A percentile compares a stretch with the other conserved stretches of the same genome.
Evolutionary conservation across 2,888 invertebrate species (phyloP).

Genomic region (Cryptocephalus moraei): DNA sequence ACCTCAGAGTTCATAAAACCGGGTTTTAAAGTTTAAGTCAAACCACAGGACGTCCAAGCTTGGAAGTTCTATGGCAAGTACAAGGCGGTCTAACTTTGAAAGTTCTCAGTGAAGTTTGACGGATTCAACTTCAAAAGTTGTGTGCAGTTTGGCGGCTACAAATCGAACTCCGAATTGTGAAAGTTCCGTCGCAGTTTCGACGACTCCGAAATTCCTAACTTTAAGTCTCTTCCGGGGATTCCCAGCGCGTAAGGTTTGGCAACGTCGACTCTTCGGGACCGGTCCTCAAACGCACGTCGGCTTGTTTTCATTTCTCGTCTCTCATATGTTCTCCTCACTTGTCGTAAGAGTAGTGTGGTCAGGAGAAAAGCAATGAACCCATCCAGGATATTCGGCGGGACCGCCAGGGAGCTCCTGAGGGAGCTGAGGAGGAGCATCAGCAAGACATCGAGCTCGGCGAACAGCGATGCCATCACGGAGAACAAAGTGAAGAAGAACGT

Average conservation of each 20-base stretch:
- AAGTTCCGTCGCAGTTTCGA: no score
- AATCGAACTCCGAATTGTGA: no score
- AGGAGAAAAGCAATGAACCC: constrained; percentile 16
- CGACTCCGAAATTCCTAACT: no score
- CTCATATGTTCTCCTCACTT: neutral
- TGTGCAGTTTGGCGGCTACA: no score
- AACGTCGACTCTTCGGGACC: constrained; percentile 2
- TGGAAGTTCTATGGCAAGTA: no score
- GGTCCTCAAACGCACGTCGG: neutral
- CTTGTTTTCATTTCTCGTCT: constrained; percentile 32
- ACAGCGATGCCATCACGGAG: constrained; percentile 47
- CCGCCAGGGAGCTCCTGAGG: constrained; percentile 26
- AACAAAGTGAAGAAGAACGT: constrained; percentile 26
- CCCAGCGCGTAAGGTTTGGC: neutral
- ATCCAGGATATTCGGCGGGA: constrained; percentile 14
- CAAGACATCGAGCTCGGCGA: constrained; percentile 50
- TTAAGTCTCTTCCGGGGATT: no score
- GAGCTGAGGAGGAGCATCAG: constrained; percentile 39
- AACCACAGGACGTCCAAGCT: no score
- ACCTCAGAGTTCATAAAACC: no score
- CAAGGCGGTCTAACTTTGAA: no score
- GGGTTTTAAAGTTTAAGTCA: no score
- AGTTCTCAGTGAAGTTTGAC: no score
- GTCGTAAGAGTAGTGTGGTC: constrained; percentile 10
- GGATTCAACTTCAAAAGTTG: no score